Base-by-base conservation (phyloP, 2,113 vertebrate genomes). In the Xiphophorus hellerii region DNA sequence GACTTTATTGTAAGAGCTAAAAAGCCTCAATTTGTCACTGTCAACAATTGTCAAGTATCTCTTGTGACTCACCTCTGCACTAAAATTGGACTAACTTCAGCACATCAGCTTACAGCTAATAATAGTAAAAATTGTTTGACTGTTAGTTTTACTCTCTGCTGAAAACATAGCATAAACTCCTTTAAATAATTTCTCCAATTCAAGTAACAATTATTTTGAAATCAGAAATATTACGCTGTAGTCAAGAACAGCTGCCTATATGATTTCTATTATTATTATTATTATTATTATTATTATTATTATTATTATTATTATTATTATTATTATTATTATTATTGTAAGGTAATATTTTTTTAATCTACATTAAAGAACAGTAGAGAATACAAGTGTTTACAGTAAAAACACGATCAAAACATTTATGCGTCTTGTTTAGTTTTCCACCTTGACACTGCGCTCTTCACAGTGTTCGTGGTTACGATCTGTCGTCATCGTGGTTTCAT, bases 401-500 rank as follows among this genome's bases (percentile, higher is more conserved):
- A n/a, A 25, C 6, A 17, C 15, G 48, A 54, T 25, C 51, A 54
- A 48, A 20, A 20, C 51, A 54, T 35, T 35, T 2, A 35, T 35
- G 35, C 35, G 9, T 10, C 35, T 35, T 54, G 8, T 54, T 54
- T 2, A n/a, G 39, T 42, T 25, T 25, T 61, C 37, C 37, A 71
- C 67, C 70, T 86, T 84, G 13, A 77, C 60, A 35, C 15, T 13
- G 69, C 25, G 58, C 68, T 62, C 12, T 17, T 54, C 15, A 1
- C 20, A 9, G 22, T 63, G 74, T 71, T 71, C 66, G 74, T 44
- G 65, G 54, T 80, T 30, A 7, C 28, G 35, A 60, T 15, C 27
- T 51, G 42, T 1, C 39, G 58, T 37, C 66, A 25, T 71, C 81
- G 71, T 76, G 78, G 77, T 84, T 80, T 68, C 67, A 58, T 74